Evolutionary conservation across 2,888 invertebrate genomes (phyloP), one percentile per base, ranked within the genome.

Genomic region (Protonemura montana): DNA sequence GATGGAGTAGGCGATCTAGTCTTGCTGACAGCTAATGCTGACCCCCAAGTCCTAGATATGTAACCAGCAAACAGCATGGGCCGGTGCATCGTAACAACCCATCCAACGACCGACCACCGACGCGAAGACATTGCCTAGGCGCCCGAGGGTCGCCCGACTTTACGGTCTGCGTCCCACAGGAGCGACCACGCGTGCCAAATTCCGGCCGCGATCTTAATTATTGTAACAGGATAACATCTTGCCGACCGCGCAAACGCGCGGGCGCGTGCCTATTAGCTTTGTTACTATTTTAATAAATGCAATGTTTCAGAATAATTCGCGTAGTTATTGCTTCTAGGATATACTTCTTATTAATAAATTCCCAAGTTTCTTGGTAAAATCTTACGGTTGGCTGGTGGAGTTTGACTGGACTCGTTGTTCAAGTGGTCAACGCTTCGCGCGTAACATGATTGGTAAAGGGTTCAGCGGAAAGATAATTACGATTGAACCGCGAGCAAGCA

Each of bases 151-250:
- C 82, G 82, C 25, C 82, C 35, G 42, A 83, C 82, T 82, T 82
- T 83, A 35, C 82, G 82, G 82, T 83, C 41, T 41, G 82, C 82
- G 21, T 83, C 82, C 82, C 82, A 83, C 82, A 16, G 82, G 82
- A 41, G 35, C 82, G 41, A 26, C 82, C 82, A 41, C 82, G 82
- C 82, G 82, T 83, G 82, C 82, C 82, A 78, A 6, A 78, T 13
- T 21, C 78, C 78, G 28, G 10, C 78, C 28, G 10, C 78, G 78
- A 78, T 78, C 28, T 78, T 78, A 26, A 78, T 78, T 78, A 78
- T 78, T 26, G 27, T 26, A 78, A 78, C 78, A 28, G 27, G 78
- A 78, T 78, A 78, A 78, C n/a, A 59, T 59, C 59, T 59, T 59
- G 59, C 6, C 13, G 27, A 78, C 0, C 78, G 26, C 26, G 3